Evolutionary conservation across 1,140 invertebrate genomes (phyloP).

Genomic region (Drosophila obscura): DNA sequence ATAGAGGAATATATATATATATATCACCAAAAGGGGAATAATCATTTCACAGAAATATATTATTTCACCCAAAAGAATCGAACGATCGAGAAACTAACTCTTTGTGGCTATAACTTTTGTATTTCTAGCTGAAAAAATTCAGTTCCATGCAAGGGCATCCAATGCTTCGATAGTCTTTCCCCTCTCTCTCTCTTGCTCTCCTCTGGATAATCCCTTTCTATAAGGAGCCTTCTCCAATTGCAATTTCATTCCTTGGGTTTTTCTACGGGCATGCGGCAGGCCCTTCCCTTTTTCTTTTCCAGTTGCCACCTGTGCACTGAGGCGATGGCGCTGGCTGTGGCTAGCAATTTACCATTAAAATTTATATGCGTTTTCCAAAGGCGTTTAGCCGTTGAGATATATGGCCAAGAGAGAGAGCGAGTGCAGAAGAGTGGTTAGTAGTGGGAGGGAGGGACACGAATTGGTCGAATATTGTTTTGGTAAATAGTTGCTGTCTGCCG

Average conservation of each 20-base stretch:
- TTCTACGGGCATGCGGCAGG: neutral
- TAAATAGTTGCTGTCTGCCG: slow-evolving; percentile 71
- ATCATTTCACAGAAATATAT: no score
- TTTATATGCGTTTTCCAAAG: slow-evolving; percentile 71
- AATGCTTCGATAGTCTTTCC: no score
- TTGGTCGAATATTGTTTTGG: slow-evolving; percentile 65
- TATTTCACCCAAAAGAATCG: no score
- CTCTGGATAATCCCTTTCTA: no score
- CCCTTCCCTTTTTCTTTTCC: neutral
- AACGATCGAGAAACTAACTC: no score
- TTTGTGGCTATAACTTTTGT: no score
- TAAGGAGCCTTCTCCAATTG: neutral
- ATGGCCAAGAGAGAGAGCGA: slow-evolving; percentile 31
- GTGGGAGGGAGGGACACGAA: neutral
- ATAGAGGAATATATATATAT: no score
- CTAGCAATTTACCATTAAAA: slow-evolving; percentile 79
- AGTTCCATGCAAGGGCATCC: no score
- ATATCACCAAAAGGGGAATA: no score
- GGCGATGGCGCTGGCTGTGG: slow-evolving; percentile 16
- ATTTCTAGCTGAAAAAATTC: no score
- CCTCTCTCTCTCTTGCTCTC: no score
- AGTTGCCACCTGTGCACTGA: slow-evolving; percentile 37
- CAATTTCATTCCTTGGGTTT: slow-evolving; percentile 6
- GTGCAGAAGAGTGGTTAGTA: neutral
- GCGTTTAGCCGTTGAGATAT: slow-evolving; percentile 73